phyloP scores from a whole-genome alignment of 2,113 vertebrate genomes.

The Aphelocoma coerulescens region DNA sequence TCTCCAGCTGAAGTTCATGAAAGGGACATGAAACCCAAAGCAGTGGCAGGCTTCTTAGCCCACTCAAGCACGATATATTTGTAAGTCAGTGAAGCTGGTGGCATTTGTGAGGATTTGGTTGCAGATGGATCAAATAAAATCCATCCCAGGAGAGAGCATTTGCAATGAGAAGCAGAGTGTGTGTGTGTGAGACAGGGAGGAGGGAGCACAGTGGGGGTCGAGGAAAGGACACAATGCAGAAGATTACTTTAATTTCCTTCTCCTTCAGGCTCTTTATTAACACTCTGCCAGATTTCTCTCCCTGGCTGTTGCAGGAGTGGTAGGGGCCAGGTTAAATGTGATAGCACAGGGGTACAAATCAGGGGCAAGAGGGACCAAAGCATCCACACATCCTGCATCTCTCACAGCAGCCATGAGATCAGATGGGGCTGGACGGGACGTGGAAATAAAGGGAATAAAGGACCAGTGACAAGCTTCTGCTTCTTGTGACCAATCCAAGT shows the following conservation, averaged over 20 bases:
- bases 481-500: neutral
- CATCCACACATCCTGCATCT: neutral
- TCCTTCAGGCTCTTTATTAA: conserved; percentile 46
- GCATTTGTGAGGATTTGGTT: conserved; percentile 24
- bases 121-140: conserved; percentile 42
- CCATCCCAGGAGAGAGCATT: neutral
- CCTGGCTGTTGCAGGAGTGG: neutral
- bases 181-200: conserved; percentile 22
- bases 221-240: conserved; percentile 2
- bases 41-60: neutral
- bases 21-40: neutral
- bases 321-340: neutral
- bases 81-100: conserved; percentile 1
- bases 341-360: neutral
- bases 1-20: neutral
- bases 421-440: neutral
- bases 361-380: neutral
- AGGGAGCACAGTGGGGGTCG: neutral
- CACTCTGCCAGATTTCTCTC: conserved; percentile 23
- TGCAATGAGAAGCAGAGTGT: neutral
- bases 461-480: neutral
- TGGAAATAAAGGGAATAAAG: neutral
- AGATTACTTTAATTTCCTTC: conserved; percentile 27
- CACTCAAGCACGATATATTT: neutral
- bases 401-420: neutral